Evolutionary conservation across 64 coral and sea anemone genomes (phyloP).

Genomic region (Platygyra sinensis): DNA sequence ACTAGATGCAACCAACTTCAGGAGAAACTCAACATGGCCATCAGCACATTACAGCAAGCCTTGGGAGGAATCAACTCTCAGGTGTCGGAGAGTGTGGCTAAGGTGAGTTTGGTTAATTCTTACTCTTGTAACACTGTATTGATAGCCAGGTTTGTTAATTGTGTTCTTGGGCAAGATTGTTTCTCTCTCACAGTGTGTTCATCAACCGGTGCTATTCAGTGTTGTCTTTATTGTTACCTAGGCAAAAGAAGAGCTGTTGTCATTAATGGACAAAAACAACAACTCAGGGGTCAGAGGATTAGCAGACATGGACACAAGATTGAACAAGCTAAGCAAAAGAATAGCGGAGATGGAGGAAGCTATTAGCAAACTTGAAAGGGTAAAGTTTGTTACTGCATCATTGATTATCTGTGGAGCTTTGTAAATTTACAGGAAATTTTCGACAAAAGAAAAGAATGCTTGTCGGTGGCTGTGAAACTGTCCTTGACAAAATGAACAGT

Average conservation of each 20-base stretch:
- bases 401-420: too few relatives aligned
- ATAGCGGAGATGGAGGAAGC: constrained; percentile 68
- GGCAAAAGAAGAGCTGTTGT: constrained; percentile 78
- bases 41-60: constrained; percentile 84
- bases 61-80: constrained; percentile 78
- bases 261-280: constrained; percentile 68
- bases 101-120: constrained; percentile 55
- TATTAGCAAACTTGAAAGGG: constrained; percentile 48
- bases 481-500: too few relatives aligned
- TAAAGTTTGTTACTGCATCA: background rate
- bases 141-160: background rate
- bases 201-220: constrained; percentile 35
- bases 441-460: too few relatives aligned
- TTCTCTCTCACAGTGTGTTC: too few relatives aligned
- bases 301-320: constrained; percentile 78
- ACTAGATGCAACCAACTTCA: constrained; percentile 72
- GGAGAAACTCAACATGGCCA: constrained; percentile 79
- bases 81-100: constrained; percentile 62
- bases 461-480: too few relatives aligned
- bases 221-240: background rate
- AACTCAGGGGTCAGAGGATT: constrained; percentile 72
- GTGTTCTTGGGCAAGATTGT: background rate
- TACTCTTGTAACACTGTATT: too few relatives aligned
- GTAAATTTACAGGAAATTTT: too few relatives aligned
- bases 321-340: constrained; percentile 74